Conservation (phyloP, 2,797 vertebrate genomes). For the Rhinatrema bivittatum region DNA sequence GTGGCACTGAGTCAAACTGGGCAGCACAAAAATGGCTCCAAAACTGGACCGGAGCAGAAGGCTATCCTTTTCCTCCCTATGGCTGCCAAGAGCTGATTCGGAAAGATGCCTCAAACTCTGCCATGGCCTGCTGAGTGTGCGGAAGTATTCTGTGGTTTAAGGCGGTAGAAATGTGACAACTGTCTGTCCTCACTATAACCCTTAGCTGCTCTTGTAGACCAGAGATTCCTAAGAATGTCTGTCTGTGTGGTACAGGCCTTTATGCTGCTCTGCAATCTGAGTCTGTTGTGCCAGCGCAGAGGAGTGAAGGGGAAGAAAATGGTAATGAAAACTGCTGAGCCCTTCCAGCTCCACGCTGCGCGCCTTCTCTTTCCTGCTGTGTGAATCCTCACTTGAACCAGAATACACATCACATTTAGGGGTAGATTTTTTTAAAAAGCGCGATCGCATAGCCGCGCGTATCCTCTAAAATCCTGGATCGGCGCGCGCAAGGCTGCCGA, state of each 20-base stretch:
- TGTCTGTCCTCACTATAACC: slow-evolving; percentile 16
- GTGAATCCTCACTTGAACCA: slow-evolving; percentile 11
- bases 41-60: slow-evolving; percentile 92
- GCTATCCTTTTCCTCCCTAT: slow-evolving; percentile 97
- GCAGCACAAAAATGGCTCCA: slow-evolving; percentile 86
- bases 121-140: neutral
- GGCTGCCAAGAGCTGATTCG: slow-evolving; percentile 78
- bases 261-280: too few relatives aligned
- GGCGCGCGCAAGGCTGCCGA: too few relatives aligned
- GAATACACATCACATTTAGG: too few relatives aligned
- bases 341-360: slow-evolving; percentile 13
- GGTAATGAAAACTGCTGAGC: neutral
- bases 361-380: slow-evolving; percentile 13
- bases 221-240: too few relatives aligned
- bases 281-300: slow-evolving; percentile 23
- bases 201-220: slow-evolving; percentile 18
- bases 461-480: too few relatives aligned
- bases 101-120: neutral
- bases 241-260: slow-evolving; percentile 10
- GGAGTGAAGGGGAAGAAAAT: neutral
- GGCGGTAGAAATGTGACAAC: slow-evolving; percentile 20
- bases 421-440: too few relatives aligned
- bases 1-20: slow-evolving; percentile 94
- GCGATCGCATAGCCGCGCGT: too few relatives aligned
- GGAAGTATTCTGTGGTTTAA: neutral